Evolutionary conservation across 1,140 invertebrate genomes (phyloP), one percentile per base, ranked within the genome.

Genomic region (Linepithema humile): DNA sequence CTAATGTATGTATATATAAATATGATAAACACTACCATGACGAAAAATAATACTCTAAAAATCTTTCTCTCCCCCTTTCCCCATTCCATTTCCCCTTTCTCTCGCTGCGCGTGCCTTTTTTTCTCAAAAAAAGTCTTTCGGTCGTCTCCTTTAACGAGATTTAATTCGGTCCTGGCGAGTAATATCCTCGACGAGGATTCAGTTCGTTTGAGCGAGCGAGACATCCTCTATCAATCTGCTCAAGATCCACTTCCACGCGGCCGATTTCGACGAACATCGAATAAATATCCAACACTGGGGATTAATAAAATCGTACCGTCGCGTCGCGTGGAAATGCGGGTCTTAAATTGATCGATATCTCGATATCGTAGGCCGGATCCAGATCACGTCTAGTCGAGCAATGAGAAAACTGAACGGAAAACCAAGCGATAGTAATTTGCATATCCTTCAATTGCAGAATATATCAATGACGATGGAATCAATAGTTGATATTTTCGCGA

Each of bases 31-130:
- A 35, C 70, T 83, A 67, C 48, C 38, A 57, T 82, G 69, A 48
- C 64, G 78, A 88, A 69, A 88, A 60, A 80, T 69, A 69, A 80
- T 70, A 43, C n/a, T 80, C 48, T 69, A 50, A 67, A 78, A 78
- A 50, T 53, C 23, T 40, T 12, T 38, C 23, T 43, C 6, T 67
- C 7, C 17, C 17, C 38, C 3, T 43, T 70, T n/a, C 67, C 40
- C 48, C 20, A 57, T 32, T 43, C 35, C 45, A 48, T 23, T 53
- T 35, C 43, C 29, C 59, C 32, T 59, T 53, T 35, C 32, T 82
- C 53, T 65, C 77, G 43, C 53, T 43, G 38, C 57, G 57, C 40
- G 73, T 29, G 7, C 6, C 23, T 20, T 12, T 29, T 53, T 32
- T 70, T 45, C 15, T 45, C 0, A 15, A 12, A 12, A 12, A 69